Percentiles rank a stretch among this genome's conserved stretches.
Evolutionary conservation across 2,113 vertebrate genomes (phyloP).

Genomic region (Anarrhichthys ocellatus): DNA sequence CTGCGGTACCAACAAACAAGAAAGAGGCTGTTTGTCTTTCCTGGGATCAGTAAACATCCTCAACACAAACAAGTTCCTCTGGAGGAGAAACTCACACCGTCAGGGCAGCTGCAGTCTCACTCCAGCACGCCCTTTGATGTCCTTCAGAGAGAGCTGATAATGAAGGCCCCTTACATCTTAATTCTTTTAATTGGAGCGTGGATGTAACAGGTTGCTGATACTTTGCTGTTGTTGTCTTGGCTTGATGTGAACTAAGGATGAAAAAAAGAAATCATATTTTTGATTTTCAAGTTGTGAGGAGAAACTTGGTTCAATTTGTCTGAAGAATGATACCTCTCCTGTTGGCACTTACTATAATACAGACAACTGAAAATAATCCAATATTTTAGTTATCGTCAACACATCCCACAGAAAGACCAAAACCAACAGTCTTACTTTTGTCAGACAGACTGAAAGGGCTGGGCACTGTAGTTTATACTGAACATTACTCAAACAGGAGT

Average conservation of each 20-base stretch:
- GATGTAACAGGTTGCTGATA: slow-evolving; percentile 68
- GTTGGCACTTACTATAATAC: background rate
- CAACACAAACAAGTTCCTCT: slow-evolving; percentile 81
- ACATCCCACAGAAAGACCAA: background rate
- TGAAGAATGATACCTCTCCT: background rate
- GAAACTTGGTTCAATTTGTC: background rate
- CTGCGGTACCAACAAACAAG: slow-evolving; percentile 72
- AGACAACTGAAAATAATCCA: background rate
- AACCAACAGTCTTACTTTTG: background rate
- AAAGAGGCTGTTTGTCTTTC: slow-evolving; percentile 82
- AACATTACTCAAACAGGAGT: background rate
- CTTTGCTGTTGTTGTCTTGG: slow-evolving; percentile 39
- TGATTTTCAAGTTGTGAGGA: slow-evolving; percentile 4
- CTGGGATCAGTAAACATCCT: slow-evolving; percentile 86
- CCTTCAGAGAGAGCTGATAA: slow-evolving; percentile 79
- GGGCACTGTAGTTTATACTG: background rate
- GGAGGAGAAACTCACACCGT: slow-evolving; percentile 82
- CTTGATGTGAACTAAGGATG: slow-evolving; percentile 32
- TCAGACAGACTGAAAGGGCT: background rate
- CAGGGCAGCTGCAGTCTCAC: slow-evolving; percentile 84
- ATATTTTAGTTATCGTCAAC: background rate
- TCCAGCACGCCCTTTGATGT: slow-evolving; percentile 80
- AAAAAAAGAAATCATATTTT: slow-evolving; percentile 4
- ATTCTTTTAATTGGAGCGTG: slow-evolving; percentile 80
- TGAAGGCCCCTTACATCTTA: slow-evolving; percentile 78